Evolutionary conservation across 2,797 vertebrate species (phyloP).

Genomic region (Heteromormyrus szaboi): DNA sequence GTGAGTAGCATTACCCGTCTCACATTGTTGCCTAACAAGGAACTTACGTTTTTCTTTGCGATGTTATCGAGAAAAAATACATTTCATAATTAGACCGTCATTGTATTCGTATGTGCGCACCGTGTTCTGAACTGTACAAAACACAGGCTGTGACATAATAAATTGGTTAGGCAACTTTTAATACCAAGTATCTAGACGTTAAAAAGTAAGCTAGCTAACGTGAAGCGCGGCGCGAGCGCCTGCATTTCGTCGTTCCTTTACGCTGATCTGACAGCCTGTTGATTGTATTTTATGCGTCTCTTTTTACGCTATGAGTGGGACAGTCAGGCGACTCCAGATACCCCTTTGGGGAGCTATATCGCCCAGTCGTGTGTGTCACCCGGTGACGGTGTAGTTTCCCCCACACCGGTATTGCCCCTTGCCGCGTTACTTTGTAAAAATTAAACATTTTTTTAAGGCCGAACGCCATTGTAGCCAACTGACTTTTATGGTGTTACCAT

Average conservation of each 20-base stretch:
- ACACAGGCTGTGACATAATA: neutral
- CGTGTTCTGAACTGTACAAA: neutral
- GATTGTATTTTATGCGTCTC: neutral
- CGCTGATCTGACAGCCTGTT: neutral
- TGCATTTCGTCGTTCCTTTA: neutral
- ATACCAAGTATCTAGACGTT: neutral
- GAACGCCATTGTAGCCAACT: neutral
- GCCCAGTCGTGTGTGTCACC: neutral
- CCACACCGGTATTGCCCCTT: neutral
- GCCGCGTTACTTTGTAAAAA: neutral
- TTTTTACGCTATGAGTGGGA: neutral
- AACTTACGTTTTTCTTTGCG: neutral
- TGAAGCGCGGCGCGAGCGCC: neutral
- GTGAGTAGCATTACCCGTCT: constrained; percentile 15
- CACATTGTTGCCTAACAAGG: neutral
- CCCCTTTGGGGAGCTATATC: neutral
- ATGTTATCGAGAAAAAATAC: constrained; percentile 1
- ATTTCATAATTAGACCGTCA: neutral
- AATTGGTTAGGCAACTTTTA: neutral
- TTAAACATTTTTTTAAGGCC: neutral
- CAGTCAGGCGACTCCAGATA: neutral
- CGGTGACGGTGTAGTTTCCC: neutral
- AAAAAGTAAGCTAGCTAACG: neutral
- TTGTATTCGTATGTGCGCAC: neutral
- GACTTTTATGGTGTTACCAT: neutral